These are phyloP conservation scores for Sylvia borin DNA, from an alignment of 2,797 vertebrate species.

Conservation along the genomic window DNA sequence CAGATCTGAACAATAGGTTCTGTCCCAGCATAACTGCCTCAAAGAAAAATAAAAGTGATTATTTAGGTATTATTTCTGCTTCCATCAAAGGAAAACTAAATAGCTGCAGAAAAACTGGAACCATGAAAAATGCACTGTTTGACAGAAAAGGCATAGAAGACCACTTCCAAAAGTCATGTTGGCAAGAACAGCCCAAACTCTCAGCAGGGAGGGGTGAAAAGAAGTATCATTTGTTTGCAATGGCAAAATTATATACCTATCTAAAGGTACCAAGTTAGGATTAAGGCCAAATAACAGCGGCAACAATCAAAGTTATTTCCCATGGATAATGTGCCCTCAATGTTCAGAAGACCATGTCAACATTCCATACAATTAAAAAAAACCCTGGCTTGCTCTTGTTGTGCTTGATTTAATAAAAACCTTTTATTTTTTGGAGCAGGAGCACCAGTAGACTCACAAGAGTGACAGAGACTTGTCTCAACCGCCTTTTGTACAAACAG, in stretches of 20 bases:
- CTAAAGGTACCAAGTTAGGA: neutral
- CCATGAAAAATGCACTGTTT: neutral
- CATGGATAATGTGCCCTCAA: neutral
- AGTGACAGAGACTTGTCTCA: neutral
- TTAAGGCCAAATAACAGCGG: neutral
- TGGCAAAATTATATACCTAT: neutral
- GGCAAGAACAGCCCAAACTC: neutral
- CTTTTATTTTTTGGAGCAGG: neutral
- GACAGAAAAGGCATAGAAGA: neutral
- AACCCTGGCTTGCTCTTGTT: neutral
- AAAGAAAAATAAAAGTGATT: constrained; percentile 33
- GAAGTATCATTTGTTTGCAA: neutral
- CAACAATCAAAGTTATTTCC: neutral
- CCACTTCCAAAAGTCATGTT: neutral
- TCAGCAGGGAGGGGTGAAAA: rapidly evolving
- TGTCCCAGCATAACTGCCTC: constrained; percentile 28
- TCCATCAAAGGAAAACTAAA: neutral
- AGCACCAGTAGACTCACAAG: neutral
- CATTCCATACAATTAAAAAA: neutral
- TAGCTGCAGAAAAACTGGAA: neutral
- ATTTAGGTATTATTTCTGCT: neutral
- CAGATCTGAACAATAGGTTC: constrained; percentile 15
- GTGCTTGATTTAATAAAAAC: neutral
- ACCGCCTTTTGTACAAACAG: neutral
- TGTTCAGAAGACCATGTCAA: neutral